phyloP scores from a whole-genome alignment of 2,888 invertebrate species.

The Pollenia labialis region DNA sequence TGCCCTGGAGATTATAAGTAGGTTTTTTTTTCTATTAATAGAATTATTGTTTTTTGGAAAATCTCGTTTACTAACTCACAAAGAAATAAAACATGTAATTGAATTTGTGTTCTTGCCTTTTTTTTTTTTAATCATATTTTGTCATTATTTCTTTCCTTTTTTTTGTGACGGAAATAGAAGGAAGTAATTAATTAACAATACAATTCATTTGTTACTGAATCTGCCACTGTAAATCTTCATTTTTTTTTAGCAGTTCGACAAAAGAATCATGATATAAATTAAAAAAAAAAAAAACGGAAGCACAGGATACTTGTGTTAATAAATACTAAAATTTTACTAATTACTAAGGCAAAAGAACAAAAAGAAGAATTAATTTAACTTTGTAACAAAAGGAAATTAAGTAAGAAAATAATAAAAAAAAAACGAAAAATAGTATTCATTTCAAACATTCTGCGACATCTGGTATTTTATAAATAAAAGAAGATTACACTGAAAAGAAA shows the following conservation, averaged over 20 bases:
- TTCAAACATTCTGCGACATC: no score
- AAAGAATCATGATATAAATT: neutral
- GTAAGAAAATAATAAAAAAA: no score
- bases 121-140: slow-evolving; percentile 17
- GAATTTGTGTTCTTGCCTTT: neutral
- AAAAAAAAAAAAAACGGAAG: neutral
- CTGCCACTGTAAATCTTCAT: neutral
- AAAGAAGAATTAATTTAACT: no score
- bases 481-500: no score
- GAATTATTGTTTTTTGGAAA: neutral
- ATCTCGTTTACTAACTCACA: neutral
- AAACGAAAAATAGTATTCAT: no score
- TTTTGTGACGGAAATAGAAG: neutral
- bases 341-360: no score
- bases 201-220: slow-evolving; percentile 23
- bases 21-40: neutral
- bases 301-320: no score
- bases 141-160: neutral
- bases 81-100: slow-evolving; percentile 18
- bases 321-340: no score
- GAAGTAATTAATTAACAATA: slow-evolving; percentile 30
- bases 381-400: no score
- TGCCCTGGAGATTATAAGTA: neutral
- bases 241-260: slow-evolving; percentile 11
- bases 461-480: no score